Conservation (phyloP, 92 coral and sea anemone species). For the Metridium senile region DNA sequence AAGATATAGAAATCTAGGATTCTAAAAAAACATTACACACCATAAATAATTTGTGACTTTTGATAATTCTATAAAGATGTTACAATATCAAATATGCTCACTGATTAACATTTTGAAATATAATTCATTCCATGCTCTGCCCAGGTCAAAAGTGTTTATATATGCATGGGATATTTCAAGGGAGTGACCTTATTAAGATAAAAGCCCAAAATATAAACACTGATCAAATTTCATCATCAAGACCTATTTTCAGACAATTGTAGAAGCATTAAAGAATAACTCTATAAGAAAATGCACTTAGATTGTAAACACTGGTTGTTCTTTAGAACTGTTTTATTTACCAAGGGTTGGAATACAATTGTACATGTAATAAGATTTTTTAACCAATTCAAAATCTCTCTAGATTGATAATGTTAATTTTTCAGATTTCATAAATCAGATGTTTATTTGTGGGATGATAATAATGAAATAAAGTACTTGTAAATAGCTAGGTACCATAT, state of each 20-base stretch:
- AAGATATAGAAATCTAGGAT: too few species aligned
- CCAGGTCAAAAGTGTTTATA: constrained; percentile 4
- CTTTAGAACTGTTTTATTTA: too few species aligned
- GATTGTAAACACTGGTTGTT: not conserved
- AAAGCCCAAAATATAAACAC: not conserved
- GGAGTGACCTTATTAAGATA: constrained; percentile 19
- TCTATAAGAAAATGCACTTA: not conserved
- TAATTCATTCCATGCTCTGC: not conserved
- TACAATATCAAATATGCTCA: not conserved
- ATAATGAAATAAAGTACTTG: too few species aligned
- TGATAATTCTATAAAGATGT: not conserved
- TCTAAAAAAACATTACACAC: too few species aligned
- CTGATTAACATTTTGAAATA: not conserved
- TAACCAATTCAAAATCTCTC: not conserved
- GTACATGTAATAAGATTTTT: not conserved
- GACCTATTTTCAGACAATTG: not conserved
- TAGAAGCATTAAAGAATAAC: not conserved
- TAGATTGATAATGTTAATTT: too few species aligned
- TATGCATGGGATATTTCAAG: not conserved
- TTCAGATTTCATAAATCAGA: too few species aligned
- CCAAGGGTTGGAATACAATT: not conserved
- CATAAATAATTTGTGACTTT: not conserved
- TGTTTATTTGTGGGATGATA: too few species aligned
- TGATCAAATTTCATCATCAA: constrained; percentile 1
- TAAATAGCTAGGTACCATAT: too few species aligned